Base-by-base conservation (phyloP, 2,113 vertebrate species). In the Siphamia tubifer region DNA sequence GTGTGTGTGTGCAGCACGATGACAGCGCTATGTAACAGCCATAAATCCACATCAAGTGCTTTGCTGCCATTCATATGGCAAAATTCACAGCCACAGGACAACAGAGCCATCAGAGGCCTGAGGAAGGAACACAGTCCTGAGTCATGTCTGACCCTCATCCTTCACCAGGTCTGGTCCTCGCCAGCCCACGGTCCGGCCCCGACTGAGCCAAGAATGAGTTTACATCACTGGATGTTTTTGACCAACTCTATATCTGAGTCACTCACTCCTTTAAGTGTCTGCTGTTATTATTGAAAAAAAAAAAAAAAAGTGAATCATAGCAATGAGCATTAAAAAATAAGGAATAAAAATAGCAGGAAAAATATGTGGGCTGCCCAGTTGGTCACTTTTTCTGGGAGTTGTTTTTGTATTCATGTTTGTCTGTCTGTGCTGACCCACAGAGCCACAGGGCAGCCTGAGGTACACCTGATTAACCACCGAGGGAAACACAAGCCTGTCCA, bases 91-190 rank as follows among this genome's bases (percentile, higher is more conserved):
- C 68, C 25, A 4, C 45, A 10, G 43, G 30, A 57, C 61, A 48
- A 43, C 42, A 43, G 39, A 20, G 10, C 45, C 74, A 62, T 76
- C 71, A 55, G 67, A 76, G 62, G 31, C 45, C 32, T 13, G 25
- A 4, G 65, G 34, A 11, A 24, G 21, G 42, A 52, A 65, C 66
- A 45, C 40, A 1, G 63, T 45, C 61, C 49, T 86, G 77, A 81
- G 66, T 81, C 77, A 87, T 63, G 87, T 88, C 85, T 84, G 79
- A 66, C 30, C 66, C 72, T 68, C 45, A 23, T 67, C 61, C 31
- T 11, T 11, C 31, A 10, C 5, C 64, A 23, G n/a, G 47, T 47
- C 78, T 69, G 42, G 47, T 51, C 10, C 13, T 24, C 10, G 0
- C 28, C 47, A 23, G 56, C 43, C 58, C 28, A 63, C 25, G 16